Evolutionary conservation across 1,140 invertebrate genomes (phyloP).

Genomic region (Neodiprion virginianus): DNA sequence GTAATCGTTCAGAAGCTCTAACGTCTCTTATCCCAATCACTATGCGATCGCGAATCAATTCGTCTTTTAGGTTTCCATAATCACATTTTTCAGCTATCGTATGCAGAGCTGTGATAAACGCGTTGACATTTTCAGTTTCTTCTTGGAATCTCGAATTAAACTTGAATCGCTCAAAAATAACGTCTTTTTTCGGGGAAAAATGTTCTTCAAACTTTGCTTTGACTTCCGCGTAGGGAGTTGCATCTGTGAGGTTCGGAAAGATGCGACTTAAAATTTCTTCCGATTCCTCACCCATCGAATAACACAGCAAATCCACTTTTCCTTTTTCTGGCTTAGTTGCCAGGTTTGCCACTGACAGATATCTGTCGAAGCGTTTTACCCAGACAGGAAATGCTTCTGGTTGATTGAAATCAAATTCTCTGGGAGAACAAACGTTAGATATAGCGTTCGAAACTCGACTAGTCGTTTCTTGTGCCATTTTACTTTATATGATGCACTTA

Average conservation of each 20-base stretch:
- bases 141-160: conserved; percentile 47
- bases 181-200: conserved; percentile 48
- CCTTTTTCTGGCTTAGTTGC: conserved; percentile 31
- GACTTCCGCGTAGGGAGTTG: conserved; percentile 27
- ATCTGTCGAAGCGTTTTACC: conserved; percentile 39
- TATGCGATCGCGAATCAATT: conserved; percentile 47
- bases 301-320: conserved; percentile 38
- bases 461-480: too few relatives aligned
- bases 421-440: background rate
- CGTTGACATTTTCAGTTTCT: conserved; percentile 41
- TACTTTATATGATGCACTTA: too few relatives aligned
- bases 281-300: conserved; percentile 40
- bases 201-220: conserved; percentile 39
- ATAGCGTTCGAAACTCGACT: too few relatives aligned
- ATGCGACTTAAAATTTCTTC: conserved; percentile 38
- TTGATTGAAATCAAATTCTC: conserved; percentile 25
- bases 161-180: conserved; percentile 46
- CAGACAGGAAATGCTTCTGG: conserved; percentile 35
- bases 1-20: conserved; percentile 37
- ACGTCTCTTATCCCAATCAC: conserved; percentile 43
- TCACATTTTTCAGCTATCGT: conserved; percentile 44
- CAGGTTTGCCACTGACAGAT: conserved; percentile 31
- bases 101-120: conserved; percentile 47
- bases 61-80: conserved; percentile 41
- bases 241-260: background rate